Conservation (phyloP, 2,113 vertebrate species). For the Leucopternis melanops region DNA sequence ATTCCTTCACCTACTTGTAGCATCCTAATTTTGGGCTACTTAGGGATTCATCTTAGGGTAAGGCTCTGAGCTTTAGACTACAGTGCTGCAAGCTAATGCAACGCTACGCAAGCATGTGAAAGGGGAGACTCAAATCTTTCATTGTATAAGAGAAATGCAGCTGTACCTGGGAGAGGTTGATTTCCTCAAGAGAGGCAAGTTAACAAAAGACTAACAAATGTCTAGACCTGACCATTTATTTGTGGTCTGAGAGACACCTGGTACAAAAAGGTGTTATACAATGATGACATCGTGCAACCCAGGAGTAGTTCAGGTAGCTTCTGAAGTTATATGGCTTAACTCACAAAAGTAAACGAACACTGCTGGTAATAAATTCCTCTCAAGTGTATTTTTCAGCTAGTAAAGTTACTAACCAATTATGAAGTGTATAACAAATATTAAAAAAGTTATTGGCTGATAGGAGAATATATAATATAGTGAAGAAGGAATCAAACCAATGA, state of each 20-base stretch:
- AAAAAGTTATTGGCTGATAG: neutral
- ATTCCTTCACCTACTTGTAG: neutral
- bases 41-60: neutral
- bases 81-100: neutral
- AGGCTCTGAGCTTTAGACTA: neutral
- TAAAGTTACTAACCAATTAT: neutral
- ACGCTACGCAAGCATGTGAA: accelerated
- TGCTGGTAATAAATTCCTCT: neutral
- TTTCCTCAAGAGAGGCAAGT: neutral
- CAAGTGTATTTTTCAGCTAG: neutral
- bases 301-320: neutral
- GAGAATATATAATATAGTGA: neutral
- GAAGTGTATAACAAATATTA: neutral
- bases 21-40: neutral
- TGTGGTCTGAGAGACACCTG: neutral
- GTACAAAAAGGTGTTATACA: neutral
- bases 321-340: neutral
- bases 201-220: neutral
- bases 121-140: neutral
- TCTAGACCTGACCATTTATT: neutral
- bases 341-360: neutral
- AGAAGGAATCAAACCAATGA: neutral
- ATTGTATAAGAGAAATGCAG: neutral
- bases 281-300: neutral
- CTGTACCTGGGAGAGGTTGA: neutral